Evolutionary conservation across 1,140 invertebrate genomes (phyloP), one percentile per base, ranked within the genome.

Genomic region (Euwallacea fornicatus): DNA sequence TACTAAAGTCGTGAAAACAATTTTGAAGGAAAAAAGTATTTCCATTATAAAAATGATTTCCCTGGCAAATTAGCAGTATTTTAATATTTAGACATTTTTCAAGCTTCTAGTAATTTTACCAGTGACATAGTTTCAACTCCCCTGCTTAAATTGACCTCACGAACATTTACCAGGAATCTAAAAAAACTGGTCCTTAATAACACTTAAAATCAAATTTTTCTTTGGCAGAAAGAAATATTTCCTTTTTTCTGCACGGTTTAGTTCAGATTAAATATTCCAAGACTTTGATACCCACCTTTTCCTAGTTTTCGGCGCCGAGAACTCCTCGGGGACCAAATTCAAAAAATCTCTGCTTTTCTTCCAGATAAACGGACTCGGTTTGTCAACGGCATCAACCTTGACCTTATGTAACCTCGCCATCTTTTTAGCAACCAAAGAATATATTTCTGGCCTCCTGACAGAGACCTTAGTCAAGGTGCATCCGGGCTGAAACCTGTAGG

Each of bases 401-500:
- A 90, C 80, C 80, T 87, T 88, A 82, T 93, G 92, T 87, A 97
- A 90, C 77, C 87, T 85, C 21, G 93, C 95, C 89, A 97, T 89
- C 75, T 88, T 86, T 71, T 83, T 85, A 7, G 93, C 93, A 9
- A 97, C 89, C 56, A 93, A 80, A 44, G 84, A 83, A 83, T 90
- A 93, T 70, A 97, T 87, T 76, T 88, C 82, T 33, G 87, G 84
- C 58, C 91, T 83, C 70, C 87, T 82, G 6, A 97, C 90, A 72
- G 86, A 88, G 44, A 90, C 85, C 16, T 85, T 82, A 73, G 89
- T 91, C 9, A 98, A 80, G 15, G 91, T 93, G 66, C 87, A 85
- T 44, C 98, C 98, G 74, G 90, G 89, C 73, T 95, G 87, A 84
- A 91, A 99, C 83, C 96, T 90, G 82, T 98, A 99, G 15, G 90